Conservation (phyloP, 2,113 vertebrate genomes). For the Oryzias woworae region DNA sequence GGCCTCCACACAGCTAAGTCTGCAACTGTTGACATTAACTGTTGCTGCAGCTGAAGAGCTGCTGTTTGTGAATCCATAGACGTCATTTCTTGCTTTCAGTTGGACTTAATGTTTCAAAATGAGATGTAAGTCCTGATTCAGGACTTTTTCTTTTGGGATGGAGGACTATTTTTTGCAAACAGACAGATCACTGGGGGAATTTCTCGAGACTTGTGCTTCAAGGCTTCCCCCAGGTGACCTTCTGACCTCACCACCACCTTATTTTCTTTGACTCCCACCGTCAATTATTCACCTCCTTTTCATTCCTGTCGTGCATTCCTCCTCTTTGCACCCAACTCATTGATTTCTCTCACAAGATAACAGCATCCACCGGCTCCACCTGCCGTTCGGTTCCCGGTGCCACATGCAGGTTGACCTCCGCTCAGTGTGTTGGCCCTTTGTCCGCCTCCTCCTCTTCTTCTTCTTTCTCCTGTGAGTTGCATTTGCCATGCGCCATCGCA, state of each 20-base stretch:
- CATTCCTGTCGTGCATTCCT: slow-evolving; percentile 38
- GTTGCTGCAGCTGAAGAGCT: no score
- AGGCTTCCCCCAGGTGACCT: slow-evolving; percentile 27
- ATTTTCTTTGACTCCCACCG: slow-evolving; percentile 11
- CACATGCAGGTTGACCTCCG: slow-evolving; percentile 30
- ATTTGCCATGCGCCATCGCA: slow-evolving; percentile 34
- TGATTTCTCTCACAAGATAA: slow-evolving; percentile 30
- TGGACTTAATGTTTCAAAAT: no score
- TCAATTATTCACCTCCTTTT: slow-evolving; percentile 19
- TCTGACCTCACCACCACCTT: slow-evolving; percentile 30
- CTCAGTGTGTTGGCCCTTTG: slow-evolving; percentile 2
- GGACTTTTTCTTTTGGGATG: no score
- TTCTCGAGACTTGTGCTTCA: slow-evolving; percentile 12
- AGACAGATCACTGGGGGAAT: no score
- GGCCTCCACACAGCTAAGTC: no score
- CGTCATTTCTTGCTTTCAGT: no score
- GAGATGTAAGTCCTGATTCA: no score
- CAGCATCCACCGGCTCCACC: slow-evolving; percentile 10
- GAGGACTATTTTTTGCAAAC: no score
- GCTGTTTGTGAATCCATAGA: no score
- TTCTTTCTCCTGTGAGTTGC: slow-evolving; percentile 8
- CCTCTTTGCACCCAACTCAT: slow-evolving; percentile 30
- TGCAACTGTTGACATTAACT: no score
- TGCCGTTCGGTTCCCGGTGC: slow-evolving; percentile 34
- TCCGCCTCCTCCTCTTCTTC: slow-evolving; percentile 19